phyloP scores from a whole-genome alignment of 2,888 invertebrate species.

The Geophilus truncorum region DNA sequence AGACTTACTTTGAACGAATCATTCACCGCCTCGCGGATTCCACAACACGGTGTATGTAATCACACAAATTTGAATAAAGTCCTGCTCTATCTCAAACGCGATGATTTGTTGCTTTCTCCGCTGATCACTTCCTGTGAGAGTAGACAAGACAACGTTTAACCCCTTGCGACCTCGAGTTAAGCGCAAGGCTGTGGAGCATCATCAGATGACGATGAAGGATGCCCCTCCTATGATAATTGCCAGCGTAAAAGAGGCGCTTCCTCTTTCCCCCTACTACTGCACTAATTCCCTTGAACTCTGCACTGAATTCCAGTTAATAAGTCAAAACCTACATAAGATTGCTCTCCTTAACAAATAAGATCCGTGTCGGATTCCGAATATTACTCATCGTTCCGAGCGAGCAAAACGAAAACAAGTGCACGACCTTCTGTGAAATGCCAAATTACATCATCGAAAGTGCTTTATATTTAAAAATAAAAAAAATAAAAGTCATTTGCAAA shows the following conservation, averaged over 20 bases:
- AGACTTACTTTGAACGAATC: not conserved
- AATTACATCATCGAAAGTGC: not conserved
- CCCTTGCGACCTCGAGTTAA: constrained; percentile 13
- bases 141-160: constrained; percentile 27
- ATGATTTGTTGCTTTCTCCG: constrained; percentile 2
- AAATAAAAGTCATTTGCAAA: not conserved
- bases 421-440: constrained; percentile 13
- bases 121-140: constrained; percentile 22
- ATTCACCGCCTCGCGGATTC: not conserved
- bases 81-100: constrained; percentile 18
- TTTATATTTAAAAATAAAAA: not conserved
- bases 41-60: not conserved
- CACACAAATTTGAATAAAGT: not conserved
- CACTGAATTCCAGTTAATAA: not conserved
- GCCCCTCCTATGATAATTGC: constrained; percentile 2
- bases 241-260: not conserved
- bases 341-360: not conserved
- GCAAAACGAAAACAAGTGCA: not conserved
- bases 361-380: not conserved
- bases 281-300: constrained; percentile 6
- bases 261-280: not conserved
- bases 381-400: not conserved
- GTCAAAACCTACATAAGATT: not conserved
- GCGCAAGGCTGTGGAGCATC: not conserved
- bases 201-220: not conserved